Evolutionary conservation across 2,797 vertebrate genomes (phyloP).

Genomic region (Carcharodon carcharias): DNA sequence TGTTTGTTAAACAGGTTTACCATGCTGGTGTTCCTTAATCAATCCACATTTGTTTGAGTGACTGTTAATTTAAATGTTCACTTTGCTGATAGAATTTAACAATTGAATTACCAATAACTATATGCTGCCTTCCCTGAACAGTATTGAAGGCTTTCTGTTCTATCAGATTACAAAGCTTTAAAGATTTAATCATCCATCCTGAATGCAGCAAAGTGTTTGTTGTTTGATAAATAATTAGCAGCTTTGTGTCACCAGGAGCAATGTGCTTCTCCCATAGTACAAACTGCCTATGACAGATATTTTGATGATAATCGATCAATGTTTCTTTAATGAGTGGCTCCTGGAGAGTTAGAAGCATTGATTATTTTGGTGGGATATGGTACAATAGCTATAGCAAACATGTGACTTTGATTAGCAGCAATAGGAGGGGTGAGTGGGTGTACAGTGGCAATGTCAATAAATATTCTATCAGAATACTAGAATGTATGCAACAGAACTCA

Average conservation of each 20-base stretch:
- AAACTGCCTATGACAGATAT: too few relatives aligned
- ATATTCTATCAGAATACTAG: background rate
- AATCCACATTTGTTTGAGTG: too few relatives aligned
- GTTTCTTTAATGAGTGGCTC: too few relatives aligned
- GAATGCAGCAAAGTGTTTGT: background rate
- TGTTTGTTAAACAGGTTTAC: too few relatives aligned
- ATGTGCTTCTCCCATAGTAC: too few relatives aligned
- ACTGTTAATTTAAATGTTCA: background rate
- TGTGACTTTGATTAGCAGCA: background rate
- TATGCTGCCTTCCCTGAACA: background rate
- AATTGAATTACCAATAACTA: background rate
- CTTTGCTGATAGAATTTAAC: background rate
- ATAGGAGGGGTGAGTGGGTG: background rate
- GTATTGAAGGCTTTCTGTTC: background rate
- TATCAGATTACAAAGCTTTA: background rate
- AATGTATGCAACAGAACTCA: background rate
- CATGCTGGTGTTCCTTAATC: too few relatives aligned
- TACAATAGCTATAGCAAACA: too few relatives aligned
- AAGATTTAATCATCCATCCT: background rate
- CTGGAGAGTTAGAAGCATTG: too few relatives aligned
- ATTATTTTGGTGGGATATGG: too few relatives aligned
- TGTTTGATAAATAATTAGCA: background rate
- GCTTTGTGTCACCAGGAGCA: background rate
- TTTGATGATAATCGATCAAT: too few relatives aligned
- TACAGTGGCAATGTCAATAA: too few relatives aligned